A percentile compares a stretch with the other conserved stretches of the same genome.
phyloP scores from a whole-genome alignment of 2,113 vertebrate species.

The Andinoacara biseriatus region DNA sequence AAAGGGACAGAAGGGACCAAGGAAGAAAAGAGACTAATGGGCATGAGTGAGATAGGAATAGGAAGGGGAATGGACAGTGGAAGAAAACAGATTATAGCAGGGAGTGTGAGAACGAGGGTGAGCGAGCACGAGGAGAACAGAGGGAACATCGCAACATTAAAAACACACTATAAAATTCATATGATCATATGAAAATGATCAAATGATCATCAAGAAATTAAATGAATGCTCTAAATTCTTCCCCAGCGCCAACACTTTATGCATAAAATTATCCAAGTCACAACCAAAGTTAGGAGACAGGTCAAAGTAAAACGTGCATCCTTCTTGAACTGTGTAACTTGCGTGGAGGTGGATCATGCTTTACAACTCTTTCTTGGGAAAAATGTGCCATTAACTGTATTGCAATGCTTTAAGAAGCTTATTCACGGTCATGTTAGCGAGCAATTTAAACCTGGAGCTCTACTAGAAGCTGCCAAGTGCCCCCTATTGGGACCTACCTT shows the following conservation, averaged over 20 bases:
- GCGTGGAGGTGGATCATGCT: not conserved
- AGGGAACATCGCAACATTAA: not conserved
- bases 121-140: slow-evolving; percentile 16
- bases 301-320: not conserved
- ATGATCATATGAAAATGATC: not conserved
- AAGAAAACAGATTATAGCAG: slow-evolving; percentile 23
- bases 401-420: not conserved
- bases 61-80: not conserved
- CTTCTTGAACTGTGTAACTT: not conserved
- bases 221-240: not conserved
- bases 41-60: not conserved
- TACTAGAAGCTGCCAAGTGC: not conserved
- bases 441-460: not conserved
- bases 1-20: not conserved
- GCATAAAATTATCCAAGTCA: not conserved
- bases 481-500: not conserved
- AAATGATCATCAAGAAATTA: no score
- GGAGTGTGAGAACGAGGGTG: slow-evolving; percentile 8
- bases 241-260: not conserved
- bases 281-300: not conserved
- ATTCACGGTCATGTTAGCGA: not conserved
- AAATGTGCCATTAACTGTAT: not conserved
- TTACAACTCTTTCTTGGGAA: not conserved
- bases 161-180: not conserved
- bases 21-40: not conserved